These are phyloP conservation scores for Morone saxatilis DNA, from an alignment of 2,113 vertebrate species.

Conservation along the genomic window DNA sequence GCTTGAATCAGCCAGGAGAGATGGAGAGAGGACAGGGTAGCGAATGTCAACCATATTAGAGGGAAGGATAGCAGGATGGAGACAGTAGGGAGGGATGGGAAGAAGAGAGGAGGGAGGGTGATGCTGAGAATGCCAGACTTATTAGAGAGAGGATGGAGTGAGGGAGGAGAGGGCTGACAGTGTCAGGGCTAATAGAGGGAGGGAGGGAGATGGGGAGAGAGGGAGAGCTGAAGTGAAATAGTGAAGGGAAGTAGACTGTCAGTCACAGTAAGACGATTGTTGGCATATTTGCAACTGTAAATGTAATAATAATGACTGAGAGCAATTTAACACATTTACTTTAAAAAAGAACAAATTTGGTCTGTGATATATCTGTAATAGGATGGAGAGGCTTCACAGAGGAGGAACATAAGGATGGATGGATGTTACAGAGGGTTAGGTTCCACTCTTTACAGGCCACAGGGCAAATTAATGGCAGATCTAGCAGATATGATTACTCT, in stretches of 20 bases:
- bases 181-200: constrained; percentile 51
- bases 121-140: constrained; percentile 68
- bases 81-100: constrained; percentile 36
- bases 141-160: constrained; percentile 62
- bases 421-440: not conserved
- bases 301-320: constrained; percentile 18
- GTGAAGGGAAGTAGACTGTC: constrained; percentile 29
- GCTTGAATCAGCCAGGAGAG: constrained; percentile 54
- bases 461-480: not conserved
- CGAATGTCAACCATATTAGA: constrained; percentile 72
- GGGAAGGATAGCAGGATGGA: constrained; percentile 53
- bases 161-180: constrained; percentile 36
- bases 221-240: constrained; percentile 27
- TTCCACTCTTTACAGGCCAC: not conserved
- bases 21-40: constrained; percentile 53
- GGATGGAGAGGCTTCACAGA: not conserved
- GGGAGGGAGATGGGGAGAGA: constrained; percentile 14
- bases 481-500: not conserved
- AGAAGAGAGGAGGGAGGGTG: constrained; percentile 6
- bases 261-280: constrained; percentile 13
- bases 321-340: constrained; percentile 5
- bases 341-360: not conserved
- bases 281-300: constrained; percentile 19
- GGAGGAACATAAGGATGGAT: not conserved
- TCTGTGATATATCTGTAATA: not conserved